These are phyloP conservation scores for Lithophane ornitopus DNA, from an alignment of 2,888 invertebrate species.

Conservation along the genomic window DNA sequence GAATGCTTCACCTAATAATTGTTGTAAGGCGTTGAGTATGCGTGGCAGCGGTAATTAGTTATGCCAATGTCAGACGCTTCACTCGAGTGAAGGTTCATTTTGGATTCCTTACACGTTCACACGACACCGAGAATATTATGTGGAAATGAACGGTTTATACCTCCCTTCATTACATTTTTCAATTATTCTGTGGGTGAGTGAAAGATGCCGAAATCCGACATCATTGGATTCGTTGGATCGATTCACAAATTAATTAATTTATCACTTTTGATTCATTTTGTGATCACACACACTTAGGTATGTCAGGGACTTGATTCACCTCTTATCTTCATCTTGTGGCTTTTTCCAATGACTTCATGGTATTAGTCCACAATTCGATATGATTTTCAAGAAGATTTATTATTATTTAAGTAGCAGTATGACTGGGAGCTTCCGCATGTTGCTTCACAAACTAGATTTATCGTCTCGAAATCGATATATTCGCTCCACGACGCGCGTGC, in stretches of 20 bases:
- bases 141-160: neutral
- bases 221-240: neutral
- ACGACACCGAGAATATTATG: neutral
- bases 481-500: neutral
- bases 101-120: neutral
- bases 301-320: neutral
- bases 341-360: neutral
- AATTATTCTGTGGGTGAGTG: neutral
- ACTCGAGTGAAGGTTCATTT: neutral
- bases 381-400: neutral
- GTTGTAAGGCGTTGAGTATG: too few relatives aligned
- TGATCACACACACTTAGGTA: neutral
- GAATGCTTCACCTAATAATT: too few relatives aligned
- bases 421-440: neutral
- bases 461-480: conserved; percentile 5
- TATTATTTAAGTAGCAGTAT: neutral
- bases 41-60: too few relatives aligned
- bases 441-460: conserved; percentile 3
- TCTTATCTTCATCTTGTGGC: neutral
- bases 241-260: neutral
- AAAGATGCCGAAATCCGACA: too few relatives aligned
- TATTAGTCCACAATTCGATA: neutral
- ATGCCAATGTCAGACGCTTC: neutral
- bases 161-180: neutral
- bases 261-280: neutral